Evolutionary conservation across 2,113 vertebrate genomes (phyloP), one percentile per base, ranked within the genome.

Genomic region (Tragulus kanchil): DNA sequence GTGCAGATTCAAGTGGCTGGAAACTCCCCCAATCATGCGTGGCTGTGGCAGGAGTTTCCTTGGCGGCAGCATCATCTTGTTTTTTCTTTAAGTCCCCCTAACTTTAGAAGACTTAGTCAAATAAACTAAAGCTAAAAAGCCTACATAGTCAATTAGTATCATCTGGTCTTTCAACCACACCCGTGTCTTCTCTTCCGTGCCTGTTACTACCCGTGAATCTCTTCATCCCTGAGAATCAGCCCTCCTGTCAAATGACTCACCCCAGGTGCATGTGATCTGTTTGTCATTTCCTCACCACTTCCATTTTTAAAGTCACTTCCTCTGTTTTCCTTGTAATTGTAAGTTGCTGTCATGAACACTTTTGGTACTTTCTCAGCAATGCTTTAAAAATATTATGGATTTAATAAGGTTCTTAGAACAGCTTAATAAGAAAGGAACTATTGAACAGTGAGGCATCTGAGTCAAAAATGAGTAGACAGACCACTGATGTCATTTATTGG

Each of bases 341-440:
- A 50, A 42, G 5, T 87, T 48, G 58, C 81, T 56, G 67, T 42
- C 52, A 71, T 10, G 45, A 90, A 45, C 17, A 13, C 19, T 88
- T 69, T 26, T 19, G 25, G 45, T 61, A 59, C 61, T 84, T 88
- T 79, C 36, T 94, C 82, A 45, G 1, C 2, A 8, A 16, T 78
- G 12, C 31, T 93, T 94, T 87, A 62, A 48, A 90, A 73, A 90
- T 84, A 84, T 56, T 78, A 28, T 52, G n/a, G 8, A n/a, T 58
- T 28, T 36, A 88, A 28, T 48, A 17, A 31, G 62, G 45, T 77
- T 65, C 62, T 81, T 54, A 50, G 69, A 65, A 36, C 6, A 73
- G 56, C 64, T 87, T 8, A 9, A 3, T 48, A 71, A 42, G 48
- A 65, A 92, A 71, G 14, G 73, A 58, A 79, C 16, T 3, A 25